Conservation (phyloP, 2,888 invertebrate genomes). For the Ametastegia equiseti region DNA sequence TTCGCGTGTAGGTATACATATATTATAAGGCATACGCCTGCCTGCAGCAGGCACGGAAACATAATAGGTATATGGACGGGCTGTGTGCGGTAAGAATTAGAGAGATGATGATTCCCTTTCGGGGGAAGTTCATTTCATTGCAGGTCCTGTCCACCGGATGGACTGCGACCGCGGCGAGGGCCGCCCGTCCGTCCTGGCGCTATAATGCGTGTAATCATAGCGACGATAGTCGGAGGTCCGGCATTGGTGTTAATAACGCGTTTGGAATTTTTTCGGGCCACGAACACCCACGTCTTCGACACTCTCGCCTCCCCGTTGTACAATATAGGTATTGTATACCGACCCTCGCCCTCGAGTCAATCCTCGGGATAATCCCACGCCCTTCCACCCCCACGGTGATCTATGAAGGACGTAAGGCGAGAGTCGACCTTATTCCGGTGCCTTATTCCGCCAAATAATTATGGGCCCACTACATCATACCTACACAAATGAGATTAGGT, state of each 20-base stretch:
- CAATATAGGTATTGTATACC: conserved; percentile 26
- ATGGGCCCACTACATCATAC: too few relatives aligned
- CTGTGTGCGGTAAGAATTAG: neutral
- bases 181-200: neutral
- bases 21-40: too few relatives aligned
- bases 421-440: neutral
- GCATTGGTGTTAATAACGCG: conserved; percentile 73
- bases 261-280: conserved; percentile 68
- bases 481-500: too few relatives aligned
- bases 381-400: neutral
- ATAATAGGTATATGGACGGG: neutral
- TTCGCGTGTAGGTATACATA: neutral
- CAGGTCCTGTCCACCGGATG: neutral
- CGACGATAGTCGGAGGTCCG: conserved; percentile 67
- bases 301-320: conserved; percentile 16
- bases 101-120: neutral
- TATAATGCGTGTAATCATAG: conserved; percentile 73
- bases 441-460: too few relatives aligned
- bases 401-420: neutral
- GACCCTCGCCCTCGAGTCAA: neutral
- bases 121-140: neutral
- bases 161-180: conserved; percentile 19
- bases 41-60: too few relatives aligned
- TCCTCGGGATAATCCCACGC: conserved; percentile 32
- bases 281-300: conserved; percentile 66